Conservation (phyloP, 2,113 vertebrate species). For the Heterocephalus glaber region DNA sequence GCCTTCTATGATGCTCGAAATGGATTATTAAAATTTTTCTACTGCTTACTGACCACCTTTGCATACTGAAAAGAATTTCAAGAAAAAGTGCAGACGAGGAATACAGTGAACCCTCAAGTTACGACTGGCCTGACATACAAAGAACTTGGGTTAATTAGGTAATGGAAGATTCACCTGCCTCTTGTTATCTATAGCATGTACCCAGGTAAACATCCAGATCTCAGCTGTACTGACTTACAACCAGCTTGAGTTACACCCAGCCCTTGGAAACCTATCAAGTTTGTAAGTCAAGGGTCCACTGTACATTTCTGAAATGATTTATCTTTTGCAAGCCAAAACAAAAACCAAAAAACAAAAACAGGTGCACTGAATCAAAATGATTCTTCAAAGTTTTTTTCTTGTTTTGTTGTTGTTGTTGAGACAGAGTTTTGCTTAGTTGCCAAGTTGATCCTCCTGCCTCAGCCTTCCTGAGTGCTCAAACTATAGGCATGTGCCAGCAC, state of each 20-base stretch:
- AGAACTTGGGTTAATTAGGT: too few species aligned
- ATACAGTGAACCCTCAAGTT: background rate
- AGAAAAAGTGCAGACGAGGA: conserved; percentile 7
- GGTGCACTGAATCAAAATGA: conserved; percentile 33
- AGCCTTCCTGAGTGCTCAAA: background rate
- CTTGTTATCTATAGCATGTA: too few species aligned
- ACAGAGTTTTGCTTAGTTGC: background rate
- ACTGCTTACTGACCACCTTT: conserved; percentile 28
- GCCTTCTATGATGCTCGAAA: background rate
- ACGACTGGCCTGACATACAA: too few species aligned
- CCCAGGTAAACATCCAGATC: too few species aligned
- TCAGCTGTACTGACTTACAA: too few species aligned
- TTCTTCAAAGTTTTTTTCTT: background rate
- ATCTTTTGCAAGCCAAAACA: conserved; percentile 24
- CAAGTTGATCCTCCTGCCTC: background rate
- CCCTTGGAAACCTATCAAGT: too few species aligned
- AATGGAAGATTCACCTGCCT: too few species aligned
- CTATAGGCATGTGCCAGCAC: background rate
- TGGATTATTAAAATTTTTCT: conserved; percentile 37
- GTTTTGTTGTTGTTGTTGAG: background rate
- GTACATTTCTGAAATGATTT: conserved; percentile 56
- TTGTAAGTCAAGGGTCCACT: too few species aligned
- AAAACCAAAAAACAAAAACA: background rate
- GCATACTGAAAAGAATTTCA: conserved; percentile 12
- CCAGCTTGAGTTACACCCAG: too few species aligned